Percentiles rank a stretch among this genome's conserved stretches.
Conservation (phyloP, 2,888 invertebrate species). For the Cephus rjabovi region DNA sequence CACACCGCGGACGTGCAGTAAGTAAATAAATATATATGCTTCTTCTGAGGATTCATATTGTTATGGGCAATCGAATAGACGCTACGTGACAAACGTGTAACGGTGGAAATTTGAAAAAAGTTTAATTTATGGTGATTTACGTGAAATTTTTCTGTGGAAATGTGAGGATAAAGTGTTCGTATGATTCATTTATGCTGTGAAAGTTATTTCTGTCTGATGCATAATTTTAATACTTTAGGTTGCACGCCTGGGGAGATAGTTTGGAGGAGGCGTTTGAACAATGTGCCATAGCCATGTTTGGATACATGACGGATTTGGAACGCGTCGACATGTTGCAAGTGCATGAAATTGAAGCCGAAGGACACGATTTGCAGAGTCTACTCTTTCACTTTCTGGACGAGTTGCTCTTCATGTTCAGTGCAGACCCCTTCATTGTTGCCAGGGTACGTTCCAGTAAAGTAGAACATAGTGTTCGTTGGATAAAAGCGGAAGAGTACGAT, state of each 20-base stretch:
- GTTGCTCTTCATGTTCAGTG: constrained; percentile 90
- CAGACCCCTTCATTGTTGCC: constrained; percentile 87
- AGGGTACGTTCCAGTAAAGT: constrained; percentile 65
- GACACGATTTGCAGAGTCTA: constrained; percentile 88
- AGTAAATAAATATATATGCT: constrained; percentile 66
- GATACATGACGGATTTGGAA: constrained; percentile 94
- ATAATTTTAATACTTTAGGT: constrained; percentile 66
- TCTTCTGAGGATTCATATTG: neutral
- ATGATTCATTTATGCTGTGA: neutral
- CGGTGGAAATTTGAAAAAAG: neutral
- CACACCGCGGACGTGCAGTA: constrained; percentile 99
- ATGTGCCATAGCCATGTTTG: constrained; percentile 96
- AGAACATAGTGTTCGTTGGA: neutral
- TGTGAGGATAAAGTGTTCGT: neutral
- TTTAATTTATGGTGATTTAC: neutral
- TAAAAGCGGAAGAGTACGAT: neutral
- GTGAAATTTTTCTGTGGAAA: neutral
- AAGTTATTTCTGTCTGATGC: constrained; percentile 26
- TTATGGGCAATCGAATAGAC: neutral
- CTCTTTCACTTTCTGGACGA: constrained; percentile 96
- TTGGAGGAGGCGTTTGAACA: constrained; percentile 94
- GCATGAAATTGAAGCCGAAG: constrained; percentile 87
- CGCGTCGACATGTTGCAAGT: constrained; percentile 84
- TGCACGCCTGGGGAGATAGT: constrained; percentile 93
- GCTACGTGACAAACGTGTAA: neutral